These are phyloP conservation scores for Drosophila rubida DNA, from an alignment of 2,888 invertebrate genomes.

Conservation along the genomic window DNA sequence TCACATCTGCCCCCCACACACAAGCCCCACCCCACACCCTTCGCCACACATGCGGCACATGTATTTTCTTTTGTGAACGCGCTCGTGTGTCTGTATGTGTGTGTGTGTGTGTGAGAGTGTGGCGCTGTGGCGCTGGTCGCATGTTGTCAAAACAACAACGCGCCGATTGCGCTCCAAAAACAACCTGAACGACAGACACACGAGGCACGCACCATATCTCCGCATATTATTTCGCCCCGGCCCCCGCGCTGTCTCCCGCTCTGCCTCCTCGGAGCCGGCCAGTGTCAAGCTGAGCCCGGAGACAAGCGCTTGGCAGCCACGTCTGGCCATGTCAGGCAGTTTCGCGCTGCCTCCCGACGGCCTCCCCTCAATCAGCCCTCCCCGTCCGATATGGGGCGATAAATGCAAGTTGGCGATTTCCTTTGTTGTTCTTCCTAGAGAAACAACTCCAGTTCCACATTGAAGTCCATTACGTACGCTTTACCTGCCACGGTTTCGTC, in stretches of 20 bases:
- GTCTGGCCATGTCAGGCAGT: conserved; percentile 52
- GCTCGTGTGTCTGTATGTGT: not conserved
- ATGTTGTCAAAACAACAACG: conserved; percentile 70
- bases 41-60: conserved; percentile 46
- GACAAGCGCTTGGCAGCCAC: conserved; percentile 68
- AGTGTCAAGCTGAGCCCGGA: conserved; percentile 60
- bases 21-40: not conserved
- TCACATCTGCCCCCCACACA: not conserved
- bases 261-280: conserved; percentile 26
- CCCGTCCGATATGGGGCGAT: conserved; percentile 48
- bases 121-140: conserved; percentile 37
- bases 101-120: conserved; percentile 20
- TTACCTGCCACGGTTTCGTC: conserved; percentile 37
- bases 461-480: conserved; percentile 55
- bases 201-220: conserved; percentile 70
- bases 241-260: not conserved
- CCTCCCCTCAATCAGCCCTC: not conserved
- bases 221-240: conserved; percentile 56
- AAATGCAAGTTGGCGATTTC: conserved; percentile 78
- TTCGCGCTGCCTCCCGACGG: conserved; percentile 2
- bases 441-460: conserved; percentile 38
- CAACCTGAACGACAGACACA: conserved; percentile 47
- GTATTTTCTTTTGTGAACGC: conserved; percentile 33
- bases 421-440: conserved; percentile 60
- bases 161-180: conserved; percentile 66